phyloP scores from a whole-genome alignment of 2,113 vertebrate species.

The Acrocephalus arundinaceus region DNA sequence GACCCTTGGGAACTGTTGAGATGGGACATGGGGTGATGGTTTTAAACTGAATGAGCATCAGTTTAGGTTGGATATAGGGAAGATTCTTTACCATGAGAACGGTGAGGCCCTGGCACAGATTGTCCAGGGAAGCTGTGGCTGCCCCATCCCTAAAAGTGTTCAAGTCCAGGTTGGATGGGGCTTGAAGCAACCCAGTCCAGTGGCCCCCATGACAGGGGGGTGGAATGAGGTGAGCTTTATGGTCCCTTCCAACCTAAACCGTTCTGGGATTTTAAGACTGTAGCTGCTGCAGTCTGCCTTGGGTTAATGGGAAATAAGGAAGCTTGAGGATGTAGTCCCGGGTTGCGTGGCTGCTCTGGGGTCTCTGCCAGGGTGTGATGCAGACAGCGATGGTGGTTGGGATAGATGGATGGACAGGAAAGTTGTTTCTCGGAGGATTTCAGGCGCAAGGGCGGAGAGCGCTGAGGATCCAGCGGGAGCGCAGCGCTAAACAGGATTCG shows the following conservation, averaged over 20 bases:
- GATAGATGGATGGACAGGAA: not conserved
- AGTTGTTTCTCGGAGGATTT: not conserved
- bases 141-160: not conserved
- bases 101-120: not conserved
- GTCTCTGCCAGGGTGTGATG: not conserved
- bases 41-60: not conserved
- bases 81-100: not conserved
- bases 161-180: not conserved
- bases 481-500: rapidly evolving
- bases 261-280: not conserved
- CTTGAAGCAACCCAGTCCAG: not conserved
- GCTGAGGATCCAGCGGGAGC: not conserved
- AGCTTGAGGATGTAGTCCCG: rapidly evolving
- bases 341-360: not conserved
- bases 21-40: rapidly evolving
- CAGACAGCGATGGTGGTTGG: not conserved
- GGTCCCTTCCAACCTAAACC: not conserved
- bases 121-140: not conserved
- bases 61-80: not conserved
- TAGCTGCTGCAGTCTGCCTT: not conserved
- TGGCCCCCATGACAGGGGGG: rapidly evolving
- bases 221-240: not conserved
- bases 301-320: rapidly evolving
- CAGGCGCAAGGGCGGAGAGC: not conserved
- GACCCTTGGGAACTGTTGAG: not conserved